Conservation (phyloP, 2,113 vertebrate species). For the Haliaeetus leucogaster region DNA sequence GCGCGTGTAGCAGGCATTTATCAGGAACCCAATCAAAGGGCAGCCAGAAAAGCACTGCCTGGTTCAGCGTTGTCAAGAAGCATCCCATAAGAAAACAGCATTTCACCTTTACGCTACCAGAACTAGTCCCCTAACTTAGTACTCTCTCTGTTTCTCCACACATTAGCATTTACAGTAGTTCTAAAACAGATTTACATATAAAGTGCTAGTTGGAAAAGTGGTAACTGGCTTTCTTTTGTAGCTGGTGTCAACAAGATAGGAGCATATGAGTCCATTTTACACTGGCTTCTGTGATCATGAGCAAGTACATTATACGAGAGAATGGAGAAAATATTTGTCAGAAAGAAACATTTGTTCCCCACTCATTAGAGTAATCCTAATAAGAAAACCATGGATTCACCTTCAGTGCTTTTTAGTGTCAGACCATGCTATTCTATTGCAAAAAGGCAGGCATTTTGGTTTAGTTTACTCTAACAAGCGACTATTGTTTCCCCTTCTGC, state of each 20-base stretch:
- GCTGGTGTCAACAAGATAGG: background rate
- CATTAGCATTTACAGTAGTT: background rate
- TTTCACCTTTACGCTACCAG: background rate
- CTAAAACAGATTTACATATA: background rate
- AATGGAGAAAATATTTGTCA: background rate
- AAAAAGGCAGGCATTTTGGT: background rate
- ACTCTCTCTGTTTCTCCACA: background rate
- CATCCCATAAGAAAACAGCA: background rate
- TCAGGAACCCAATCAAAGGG: background rate
- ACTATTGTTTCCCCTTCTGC: background rate
- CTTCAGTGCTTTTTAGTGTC: background rate
- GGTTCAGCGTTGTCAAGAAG: background rate
- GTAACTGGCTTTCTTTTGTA: background rate
- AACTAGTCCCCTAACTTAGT: background rate
- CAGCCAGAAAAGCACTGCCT: background rate
- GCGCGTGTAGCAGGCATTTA: background rate
- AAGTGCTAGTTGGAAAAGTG: background rate
- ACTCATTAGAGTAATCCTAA: background rate
- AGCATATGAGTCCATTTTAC: background rate
- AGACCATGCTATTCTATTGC: background rate
- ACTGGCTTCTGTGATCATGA: background rate
- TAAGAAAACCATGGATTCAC: background rate
- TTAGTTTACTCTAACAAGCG: background rate
- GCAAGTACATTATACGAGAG: background rate
- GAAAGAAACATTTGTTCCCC: background rate